phyloP scores from a whole-genome alignment of 2,113 vertebrate species.

The Typhlomys cinereus region DNA sequence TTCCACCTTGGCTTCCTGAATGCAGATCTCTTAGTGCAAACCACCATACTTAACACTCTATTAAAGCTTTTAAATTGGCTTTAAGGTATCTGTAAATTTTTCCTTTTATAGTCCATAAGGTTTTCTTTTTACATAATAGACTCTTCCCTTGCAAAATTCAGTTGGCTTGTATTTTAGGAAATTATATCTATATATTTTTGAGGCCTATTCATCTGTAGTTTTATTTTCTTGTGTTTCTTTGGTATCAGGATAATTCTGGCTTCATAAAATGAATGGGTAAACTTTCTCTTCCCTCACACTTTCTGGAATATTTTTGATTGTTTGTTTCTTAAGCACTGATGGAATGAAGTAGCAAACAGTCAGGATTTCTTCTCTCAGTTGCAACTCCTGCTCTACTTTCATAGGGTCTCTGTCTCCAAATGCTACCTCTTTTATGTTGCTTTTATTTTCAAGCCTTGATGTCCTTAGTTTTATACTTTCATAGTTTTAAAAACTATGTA shows the following conservation, averaged over 20 bases:
- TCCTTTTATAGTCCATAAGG: not conserved
- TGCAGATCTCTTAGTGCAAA: too few species aligned
- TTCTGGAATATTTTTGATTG: not conserved
- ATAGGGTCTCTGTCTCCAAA: not conserved
- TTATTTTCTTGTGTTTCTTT: not conserved
- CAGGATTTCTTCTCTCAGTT: not conserved
- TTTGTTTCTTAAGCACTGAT: not conserved
- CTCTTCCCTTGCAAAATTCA: not conserved
- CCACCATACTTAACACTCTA: not conserved
- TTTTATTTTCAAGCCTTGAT: not conserved
- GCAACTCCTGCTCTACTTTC: not conserved
- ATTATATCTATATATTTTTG: not conserved
- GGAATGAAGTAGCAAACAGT: not conserved
- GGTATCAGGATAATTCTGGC: not conserved
- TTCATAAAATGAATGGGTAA: not conserved
- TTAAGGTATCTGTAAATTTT: not conserved
- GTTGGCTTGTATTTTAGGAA: not conserved
- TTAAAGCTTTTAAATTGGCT: not conserved
- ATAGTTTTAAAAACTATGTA: not conserved
- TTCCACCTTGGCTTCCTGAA: not conserved
- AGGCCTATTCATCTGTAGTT: not conserved
- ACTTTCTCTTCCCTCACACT: not conserved
- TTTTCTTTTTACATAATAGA: not conserved
- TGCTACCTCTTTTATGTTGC: not conserved
- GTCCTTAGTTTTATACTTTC: not conserved